Conservation (phyloP, 2,113 vertebrate species). For the Benitochromis conjunctus region DNA sequence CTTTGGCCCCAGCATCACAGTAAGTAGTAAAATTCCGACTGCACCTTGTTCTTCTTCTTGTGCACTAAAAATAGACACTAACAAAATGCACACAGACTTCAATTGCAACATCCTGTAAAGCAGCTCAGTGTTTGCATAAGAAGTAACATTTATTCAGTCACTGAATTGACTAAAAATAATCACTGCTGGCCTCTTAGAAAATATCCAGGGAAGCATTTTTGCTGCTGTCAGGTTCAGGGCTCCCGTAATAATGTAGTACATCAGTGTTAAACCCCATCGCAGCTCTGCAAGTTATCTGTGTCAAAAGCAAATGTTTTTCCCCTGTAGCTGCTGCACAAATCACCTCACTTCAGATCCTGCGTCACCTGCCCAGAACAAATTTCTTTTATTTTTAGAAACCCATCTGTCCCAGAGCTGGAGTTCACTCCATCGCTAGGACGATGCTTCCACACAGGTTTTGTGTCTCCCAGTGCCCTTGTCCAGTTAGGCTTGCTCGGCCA, state of each 20-base stretch:
- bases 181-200: neutral
- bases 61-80: conserved; percentile 25
- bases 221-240: neutral
- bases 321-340: conserved; percentile 26
- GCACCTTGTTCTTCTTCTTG: neutral
- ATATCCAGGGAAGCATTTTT: neutral
- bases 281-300: conserved; percentile 39
- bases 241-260: conserved; percentile 6
- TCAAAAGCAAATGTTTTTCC: conserved; percentile 50
- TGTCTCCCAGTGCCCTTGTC: conserved; percentile 38
- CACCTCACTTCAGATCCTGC: conserved; percentile 13
- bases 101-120: neutral
- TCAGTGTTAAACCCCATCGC: neutral
- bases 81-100: neutral
- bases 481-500: conserved; percentile 8
- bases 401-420: conserved; percentile 45
- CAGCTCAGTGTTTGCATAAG: neutral
- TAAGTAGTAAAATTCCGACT: conserved; percentile 75
- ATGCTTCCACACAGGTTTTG: neutral
- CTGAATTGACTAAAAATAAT: neutral
- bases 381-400: conserved; percentile 53
- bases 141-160: neutral
- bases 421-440: conserved; percentile 30
- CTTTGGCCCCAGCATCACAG: conserved; percentile 95
- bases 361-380: conserved; percentile 44